Evolutionary conservation across 2,797 vertebrate genomes (phyloP), one percentile per base, ranked within the genome.

Genomic region (Pipistrellus pygmaeus): DNA sequence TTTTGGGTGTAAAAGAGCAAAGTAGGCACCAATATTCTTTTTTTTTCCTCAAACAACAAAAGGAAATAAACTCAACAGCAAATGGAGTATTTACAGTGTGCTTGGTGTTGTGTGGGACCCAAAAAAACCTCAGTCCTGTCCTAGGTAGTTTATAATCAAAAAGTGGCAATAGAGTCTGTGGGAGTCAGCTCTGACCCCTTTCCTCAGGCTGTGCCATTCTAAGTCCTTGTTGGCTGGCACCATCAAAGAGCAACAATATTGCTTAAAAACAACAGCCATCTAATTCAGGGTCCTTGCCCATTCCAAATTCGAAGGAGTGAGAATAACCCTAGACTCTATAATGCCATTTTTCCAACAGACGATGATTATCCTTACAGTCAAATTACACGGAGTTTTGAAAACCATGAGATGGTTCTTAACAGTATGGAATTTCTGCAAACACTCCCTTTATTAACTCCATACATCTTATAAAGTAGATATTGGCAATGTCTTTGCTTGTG

Each of bases 401-500:
- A 32, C 13, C 41, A 7, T 27, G 11, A 80, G n/a, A 41, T 30
- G 27, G 18, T 95, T 91, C 44, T 53, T 18, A 68, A n/a, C 66
- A 76, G 57, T 35, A 35, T 76, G 23, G 3, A 78, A 85, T 97
- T 95, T 87, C 44, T 71, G 9, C 53, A 62, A 77, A 78, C n/a
- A 30, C 44, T 85, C 13, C 9, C 25, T 83, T 91, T 87, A 84
- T 80, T 51, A 92, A 90, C 60, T 94, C 41, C 77, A 27, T 83
- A 55, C 17, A 44, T 93, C 75, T 60, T 78, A 41, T 94, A 51
- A 91, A 72, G 69, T 62, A 55, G 73, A 78, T 72, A 1, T 83
- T 95, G 94, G 81, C 89, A 90, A 48, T 44, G 53, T 44, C 89
- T 88, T 93, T 75, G 62, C 46, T 92, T 68, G 27, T 46, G 62